Evolutionary conservation across 1,140 invertebrate species (phyloP), one percentile per base, ranked within the genome.

Genomic region (Doryteuthis pealeii): DNA sequence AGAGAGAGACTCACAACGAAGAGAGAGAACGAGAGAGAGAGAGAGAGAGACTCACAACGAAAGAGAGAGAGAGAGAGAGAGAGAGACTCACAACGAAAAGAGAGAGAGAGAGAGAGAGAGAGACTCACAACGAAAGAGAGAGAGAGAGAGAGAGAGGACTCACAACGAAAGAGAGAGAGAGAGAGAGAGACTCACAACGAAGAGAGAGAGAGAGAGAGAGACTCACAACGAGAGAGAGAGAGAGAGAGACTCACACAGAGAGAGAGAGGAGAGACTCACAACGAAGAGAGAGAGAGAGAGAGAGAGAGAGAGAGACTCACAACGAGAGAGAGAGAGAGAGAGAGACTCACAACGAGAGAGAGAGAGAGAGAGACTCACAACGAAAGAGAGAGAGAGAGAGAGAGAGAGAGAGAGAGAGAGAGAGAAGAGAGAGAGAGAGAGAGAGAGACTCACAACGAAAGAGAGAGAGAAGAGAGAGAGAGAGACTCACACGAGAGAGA

Each of bases 61-160:
- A 22, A 22, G 22, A 22, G n/a, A n/a, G n/a, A n/a, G n/a, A n/a
- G n/a, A 49, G 54, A 58, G 54, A 58, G 15, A 58, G 54, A 28
- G 26, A 28, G 54, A n/a, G 54, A 15, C 4, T 4, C 2, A 58
- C 4, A 58, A 28, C 3, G 54, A 28, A 18, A n/a, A n/a, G n/a
- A n/a, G n/a, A n/a, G n/a, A 28, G 26, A 28, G 26, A 18, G 26
- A 58, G 54, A 18, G n/a, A 58, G 26, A 58, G 15, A 58, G 54
- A 58, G 54, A 18, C 2, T 2, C 4, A 58, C 18, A 58, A 15
- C 3, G 4, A 58, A 15, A 58, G 54, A 58, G 54, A 58, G 54
- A 58, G 54, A 58, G 54, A 58, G 54, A 58, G 54, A 58, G 15
- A 58, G n/a, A n/a, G n/a, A n/a, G n/a, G n/a, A n/a, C n/a, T n/a